Evolutionary conservation across 1,140 invertebrate genomes (phyloP), one percentile per base, ranked within the genome.

Genomic region (Drosophila pallidifrons): DNA sequence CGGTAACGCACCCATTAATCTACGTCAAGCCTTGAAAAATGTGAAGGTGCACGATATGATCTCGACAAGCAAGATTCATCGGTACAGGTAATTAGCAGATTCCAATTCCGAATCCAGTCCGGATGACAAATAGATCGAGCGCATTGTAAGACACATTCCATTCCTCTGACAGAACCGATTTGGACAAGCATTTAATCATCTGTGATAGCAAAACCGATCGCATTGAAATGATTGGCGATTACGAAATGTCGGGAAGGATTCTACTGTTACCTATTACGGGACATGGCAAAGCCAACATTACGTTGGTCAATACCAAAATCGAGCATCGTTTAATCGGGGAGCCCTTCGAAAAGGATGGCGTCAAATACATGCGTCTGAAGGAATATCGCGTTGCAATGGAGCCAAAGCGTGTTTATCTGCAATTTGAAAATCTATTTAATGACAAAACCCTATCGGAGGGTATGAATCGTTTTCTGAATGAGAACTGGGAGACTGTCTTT

Each of bases 191-290:
- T 78, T 63, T 92, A 16, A 92, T 92, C 20, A 90, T 92, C 68
- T 92, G 91, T 82, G 90, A 94, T 89, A 93, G 93, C 77, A 71
- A 93, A 25, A 93, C 94, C 63, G 81, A 94, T 70, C 82, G 92
- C 85, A 90, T 95, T 69, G 94, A 95, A 70, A 94, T 96, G 77
- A 82, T 95, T 4, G 95, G 94, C 0, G 93, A 96, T 78, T 96
- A 96, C 74, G 94, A 95, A 51, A 93, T 96, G 83, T 94, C 94
- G 16, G 96, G 96, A 28, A 94, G 94, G 54, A 94, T 97, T 55
- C 82, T 96, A 3, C 80, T 97, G 11, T 80, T 97, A 30, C 95
- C 96, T 0, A 95, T 97, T 16, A 94, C 93, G n/a, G 96, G 96
- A 38, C 93, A 94, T 64, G 96, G 96, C 5, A 92, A 94, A 45